Base-by-base conservation (phyloP, 2,797 vertebrate species). In the Rhodeus uyekii region DNA sequence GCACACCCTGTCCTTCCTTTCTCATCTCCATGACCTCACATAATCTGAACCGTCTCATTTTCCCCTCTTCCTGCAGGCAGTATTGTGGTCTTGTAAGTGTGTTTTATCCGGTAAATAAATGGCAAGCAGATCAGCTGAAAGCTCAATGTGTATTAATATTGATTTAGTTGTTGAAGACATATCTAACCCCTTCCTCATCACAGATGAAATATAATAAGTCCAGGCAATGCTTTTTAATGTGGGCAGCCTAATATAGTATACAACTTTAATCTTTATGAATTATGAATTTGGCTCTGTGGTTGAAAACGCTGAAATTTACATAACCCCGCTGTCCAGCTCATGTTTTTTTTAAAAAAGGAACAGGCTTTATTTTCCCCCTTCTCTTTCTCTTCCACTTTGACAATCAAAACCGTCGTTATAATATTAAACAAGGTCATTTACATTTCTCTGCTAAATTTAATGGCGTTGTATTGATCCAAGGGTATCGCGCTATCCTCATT, bases 221-320 rank as follows among this genome's bases (percentile, higher is more conserved):
- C 87, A 89, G 67, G 86, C 69, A 48, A 46, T 83, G 83, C 69
- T 89, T 90, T 88, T 84, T 88, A 88, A 85, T 82, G 76, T 79
- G n/a, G 75, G 39, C 79, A 75, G 68, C 88, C 88, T 93, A 86
- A 91, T 92, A 83, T 88, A 83, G 90, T 88, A 92, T 92, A 91
- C 90, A 90, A 90, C 90, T 91, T 92, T 92, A 90, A 90, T 92
- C 88, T 90, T 91, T 87, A 93, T 93, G 91, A 94, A 94, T 94
- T 92, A 93, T 93, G 91, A 93, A 94, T 93, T 80, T 83, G 85
- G 81, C 84, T 88, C 85, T 64, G 85, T 72, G 81, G 77, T 91
- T 27, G 42, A 79, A 78, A 78, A 85, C 82, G 82, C 81, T 3
- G 13, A 55, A 87, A 93, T 94, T 94, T 91, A 88, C 91, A 92